Percentiles rank a stretch among this genome's conserved stretches.
Evolutionary conservation across 2,113 vertebrate genomes (phyloP).

Genomic region (Carassius gibelio): DNA sequence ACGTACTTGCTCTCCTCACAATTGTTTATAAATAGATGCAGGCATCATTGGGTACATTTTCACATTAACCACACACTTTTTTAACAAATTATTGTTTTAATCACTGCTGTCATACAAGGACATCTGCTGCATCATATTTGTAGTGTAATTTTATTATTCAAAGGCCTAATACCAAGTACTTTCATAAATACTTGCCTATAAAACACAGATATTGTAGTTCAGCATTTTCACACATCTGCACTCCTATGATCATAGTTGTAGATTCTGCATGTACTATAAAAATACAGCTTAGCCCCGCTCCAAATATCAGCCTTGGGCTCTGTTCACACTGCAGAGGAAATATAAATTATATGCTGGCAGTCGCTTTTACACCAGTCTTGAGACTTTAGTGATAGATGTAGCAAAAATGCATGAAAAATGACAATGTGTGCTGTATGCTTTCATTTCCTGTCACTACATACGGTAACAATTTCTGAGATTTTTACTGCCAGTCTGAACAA

Average conservation of each 20-base stretch:
- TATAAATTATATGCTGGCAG: too few species aligned
- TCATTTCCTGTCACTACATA: neutral
- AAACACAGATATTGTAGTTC: constrained; percentile 2
- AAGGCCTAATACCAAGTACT: neutral
- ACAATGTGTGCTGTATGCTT: too few species aligned
- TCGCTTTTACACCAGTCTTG: too few species aligned
- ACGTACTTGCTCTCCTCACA: neutral
- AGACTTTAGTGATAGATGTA: too few species aligned
- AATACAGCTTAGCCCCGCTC: neutral
- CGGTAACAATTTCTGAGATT: neutral
- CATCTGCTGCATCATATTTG: neutral
- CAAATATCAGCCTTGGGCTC: too few species aligned
- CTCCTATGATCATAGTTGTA: neutral
- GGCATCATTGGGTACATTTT: neutral
- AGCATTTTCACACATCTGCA: neutral
- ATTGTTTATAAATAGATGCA: neutral
- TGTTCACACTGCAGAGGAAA: too few species aligned
- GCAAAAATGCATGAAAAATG: neutral
- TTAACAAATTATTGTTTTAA: too few species aligned
- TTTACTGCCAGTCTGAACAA: neutral
- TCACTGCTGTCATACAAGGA: neutral
- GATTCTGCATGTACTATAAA: neutral
- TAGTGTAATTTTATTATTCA: neutral
- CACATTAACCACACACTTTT: too few species aligned
- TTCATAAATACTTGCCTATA: neutral